These are phyloP conservation scores for Drosophila subpulchrella DNA, from an alignment of 1,140 invertebrate species.

Conservation along the genomic window DNA sequence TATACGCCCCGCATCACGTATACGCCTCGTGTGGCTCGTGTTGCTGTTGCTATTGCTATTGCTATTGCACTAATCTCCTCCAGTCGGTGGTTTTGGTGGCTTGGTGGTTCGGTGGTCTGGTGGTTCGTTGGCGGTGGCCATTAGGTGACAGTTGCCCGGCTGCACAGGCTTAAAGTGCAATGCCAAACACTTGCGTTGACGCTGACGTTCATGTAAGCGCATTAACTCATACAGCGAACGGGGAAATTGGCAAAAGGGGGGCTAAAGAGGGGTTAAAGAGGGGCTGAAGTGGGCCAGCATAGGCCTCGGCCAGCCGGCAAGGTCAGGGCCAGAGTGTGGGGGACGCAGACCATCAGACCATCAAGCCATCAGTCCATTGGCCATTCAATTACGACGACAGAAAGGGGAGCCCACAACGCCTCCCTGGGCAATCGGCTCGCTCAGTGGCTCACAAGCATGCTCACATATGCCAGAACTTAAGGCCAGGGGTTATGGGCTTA, in stretches of 20 bases:
- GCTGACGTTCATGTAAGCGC: slow-evolving; percentile 62
- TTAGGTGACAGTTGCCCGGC: slow-evolving; percentile 72
- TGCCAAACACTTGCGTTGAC: slow-evolving; percentile 73
- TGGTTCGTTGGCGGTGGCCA: slow-evolving; percentile 37
- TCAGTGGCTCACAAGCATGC: slow-evolving; percentile 11
- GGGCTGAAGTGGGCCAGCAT: background rate
- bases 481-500: background rate
- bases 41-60: slow-evolving; percentile 19
- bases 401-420: background rate
- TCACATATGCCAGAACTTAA: slow-evolving; percentile 3
- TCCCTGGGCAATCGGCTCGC: background rate
- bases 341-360: background rate
- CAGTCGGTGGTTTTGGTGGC: slow-evolving; percentile 20
- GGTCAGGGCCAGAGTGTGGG: slow-evolving; percentile 26
- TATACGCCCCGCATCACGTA: slow-evolving; percentile 38
- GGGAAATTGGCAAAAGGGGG: slow-evolving; percentile 1
- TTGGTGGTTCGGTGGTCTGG: background rate
- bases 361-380: slow-evolving; percentile 25
- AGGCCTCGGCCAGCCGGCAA: slow-evolving; percentile 16
- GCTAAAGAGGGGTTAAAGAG: background rate
- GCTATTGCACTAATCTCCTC: slow-evolving; percentile 45
- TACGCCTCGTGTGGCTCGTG: slow-evolving; percentile 38
- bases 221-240: slow-evolving; percentile 59
- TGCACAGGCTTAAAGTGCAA: slow-evolving; percentile 71
- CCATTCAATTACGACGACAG: slow-evolving; percentile 35